These are phyloP conservation scores for Ailuropoda melanoleuca DNA, from an alignment of 2,113 vertebrate species.

Conservation along the genomic window DNA sequence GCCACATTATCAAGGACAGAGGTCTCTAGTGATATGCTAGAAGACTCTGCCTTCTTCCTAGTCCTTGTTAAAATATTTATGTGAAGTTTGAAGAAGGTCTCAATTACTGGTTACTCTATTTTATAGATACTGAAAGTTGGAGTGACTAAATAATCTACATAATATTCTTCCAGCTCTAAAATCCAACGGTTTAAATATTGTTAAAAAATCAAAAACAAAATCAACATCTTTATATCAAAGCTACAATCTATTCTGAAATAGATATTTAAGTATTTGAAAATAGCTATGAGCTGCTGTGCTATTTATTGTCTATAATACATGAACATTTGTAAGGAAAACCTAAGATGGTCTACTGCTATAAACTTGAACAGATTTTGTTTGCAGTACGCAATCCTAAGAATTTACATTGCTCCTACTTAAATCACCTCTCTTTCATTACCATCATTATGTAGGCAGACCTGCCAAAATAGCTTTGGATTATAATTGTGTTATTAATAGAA, in stretches of 20 bases:
- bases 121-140: background rate
- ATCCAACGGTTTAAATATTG: background rate
- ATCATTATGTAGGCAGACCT: background rate
- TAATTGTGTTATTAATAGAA: background rate
- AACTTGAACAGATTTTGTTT: background rate
- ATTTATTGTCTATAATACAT: background rate
- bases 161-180: background rate
- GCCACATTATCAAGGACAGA: background rate
- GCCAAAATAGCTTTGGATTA: background rate
- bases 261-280: background rate
- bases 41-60: background rate
- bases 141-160: background rate
- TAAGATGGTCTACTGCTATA: background rate
- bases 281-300: background rate
- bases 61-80: background rate
- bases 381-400: background rate
- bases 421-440: background rate
- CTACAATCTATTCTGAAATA: background rate
- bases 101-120: background rate
- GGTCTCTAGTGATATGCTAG: background rate
- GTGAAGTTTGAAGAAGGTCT: background rate
- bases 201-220: background rate
- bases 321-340: background rate
- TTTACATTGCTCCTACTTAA: background rate
- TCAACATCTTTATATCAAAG: background rate